phyloP scores from a whole-genome alignment of 2,113 vertebrate species.

The Camelus bactrianus region DNA sequence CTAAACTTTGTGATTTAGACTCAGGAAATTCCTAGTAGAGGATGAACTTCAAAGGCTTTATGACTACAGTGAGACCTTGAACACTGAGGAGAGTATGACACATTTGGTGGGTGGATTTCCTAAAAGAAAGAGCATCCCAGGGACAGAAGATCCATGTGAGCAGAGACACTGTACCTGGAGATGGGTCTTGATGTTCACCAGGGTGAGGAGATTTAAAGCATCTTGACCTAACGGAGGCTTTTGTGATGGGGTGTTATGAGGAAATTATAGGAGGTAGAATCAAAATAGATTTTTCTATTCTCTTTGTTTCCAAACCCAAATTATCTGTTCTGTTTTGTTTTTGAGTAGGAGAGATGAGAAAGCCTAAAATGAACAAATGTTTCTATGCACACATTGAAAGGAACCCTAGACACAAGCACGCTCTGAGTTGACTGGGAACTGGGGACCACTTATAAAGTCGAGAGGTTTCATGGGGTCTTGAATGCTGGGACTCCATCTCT shows the following conservation, averaged over 20 bases:
- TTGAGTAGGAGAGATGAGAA: neutral
- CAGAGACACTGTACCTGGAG: neutral
- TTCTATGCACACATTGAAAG: neutral
- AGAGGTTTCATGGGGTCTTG: neutral
- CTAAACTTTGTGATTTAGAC: neutral
- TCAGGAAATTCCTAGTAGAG: neutral
- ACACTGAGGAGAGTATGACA: neutral
- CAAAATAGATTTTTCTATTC: neutral
- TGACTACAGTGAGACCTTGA: neutral
- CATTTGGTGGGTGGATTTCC: neutral
- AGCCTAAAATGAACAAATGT: neutral
- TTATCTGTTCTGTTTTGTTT: neutral
- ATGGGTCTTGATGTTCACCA: neutral
- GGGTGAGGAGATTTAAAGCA: neutral
- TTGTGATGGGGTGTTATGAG: neutral
- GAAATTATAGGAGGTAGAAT: neutral
- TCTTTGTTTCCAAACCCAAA: neutral
- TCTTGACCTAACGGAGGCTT: neutral
- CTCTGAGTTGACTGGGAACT: neutral
- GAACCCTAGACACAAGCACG: neutral
- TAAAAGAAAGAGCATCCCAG: neutral
- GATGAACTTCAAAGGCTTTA: neutral
- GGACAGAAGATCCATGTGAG: neutral
- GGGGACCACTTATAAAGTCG: neutral
- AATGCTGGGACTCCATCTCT: neutral